Percentiles rank a stretch among this genome's conserved stretches.
Evolutionary conservation across 2,113 vertebrate species (phyloP).

Genomic region (Hippocampus barbouri): DNA sequence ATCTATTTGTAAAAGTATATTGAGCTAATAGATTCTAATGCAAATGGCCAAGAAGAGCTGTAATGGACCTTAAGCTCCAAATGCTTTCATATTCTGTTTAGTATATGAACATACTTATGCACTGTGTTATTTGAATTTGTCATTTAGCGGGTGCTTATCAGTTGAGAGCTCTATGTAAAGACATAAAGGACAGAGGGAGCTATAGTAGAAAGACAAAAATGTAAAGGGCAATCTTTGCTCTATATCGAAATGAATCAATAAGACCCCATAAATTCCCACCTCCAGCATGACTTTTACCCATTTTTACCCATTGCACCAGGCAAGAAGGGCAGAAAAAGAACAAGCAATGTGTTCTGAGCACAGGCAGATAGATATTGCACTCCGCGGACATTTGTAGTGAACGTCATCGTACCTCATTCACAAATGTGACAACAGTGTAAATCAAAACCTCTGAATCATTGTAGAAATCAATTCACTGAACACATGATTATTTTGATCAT

Average conservation of each 20-base stretch:
- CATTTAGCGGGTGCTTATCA: neutral
- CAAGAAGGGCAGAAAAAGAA: too few relatives aligned
- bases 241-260: neutral
- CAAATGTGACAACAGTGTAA: too few relatives aligned
- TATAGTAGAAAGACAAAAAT: neutral
- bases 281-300: neutral
- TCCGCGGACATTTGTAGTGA: too few relatives aligned
- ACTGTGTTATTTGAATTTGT: conserved; percentile 10
- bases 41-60: conserved; percentile 29
- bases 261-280: neutral
- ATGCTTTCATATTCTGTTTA: conserved; percentile 22
- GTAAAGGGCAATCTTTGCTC: neutral
- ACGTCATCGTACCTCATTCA: too few relatives aligned
- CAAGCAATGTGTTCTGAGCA: too few relatives aligned
- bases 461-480: too few relatives aligned
- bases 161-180: neutral
- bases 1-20: conserved; percentile 56
- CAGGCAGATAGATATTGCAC: too few relatives aligned
- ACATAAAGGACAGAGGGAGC: neutral
- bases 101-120: neutral
- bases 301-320: too few relatives aligned
- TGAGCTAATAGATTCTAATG: conserved; percentile 53
- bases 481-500: too few relatives aligned
- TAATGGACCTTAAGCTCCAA: conserved; percentile 17
- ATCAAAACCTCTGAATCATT: too few relatives aligned